Base-by-base conservation (phyloP, 2,113 vertebrate species). In the Phodopus roborovskii region DNA sequence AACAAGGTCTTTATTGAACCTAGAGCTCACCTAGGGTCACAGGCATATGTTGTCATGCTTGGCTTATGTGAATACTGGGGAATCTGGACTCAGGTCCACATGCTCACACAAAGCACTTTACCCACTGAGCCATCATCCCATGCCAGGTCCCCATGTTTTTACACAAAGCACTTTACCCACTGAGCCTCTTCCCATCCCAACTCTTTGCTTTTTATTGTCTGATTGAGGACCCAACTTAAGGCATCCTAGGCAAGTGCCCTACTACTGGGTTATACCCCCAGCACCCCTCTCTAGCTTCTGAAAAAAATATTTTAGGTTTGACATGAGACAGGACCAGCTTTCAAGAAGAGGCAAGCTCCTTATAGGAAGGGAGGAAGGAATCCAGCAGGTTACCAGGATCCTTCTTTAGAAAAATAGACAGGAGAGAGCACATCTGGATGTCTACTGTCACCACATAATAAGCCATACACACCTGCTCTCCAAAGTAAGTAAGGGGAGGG, bases 341-440 rank as follows among this genome's bases (percentile, higher is more conserved):
- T 39, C 2, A 26, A 48, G 13, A 64, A 42, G 36, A 70, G 39
- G 56, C 84, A 94, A 84, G 81, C 62, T 97, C 93, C 90, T 53
- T 73, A 90, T 73, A 50, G 84, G 66, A 82, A 92, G 0, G 48
- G 77, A 88, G 62, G 87, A 53, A 48, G 7, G 12, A 50, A 86
- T 73, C 48, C 88, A 64, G 48, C 10, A 26, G 74, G 10, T 89
- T 68, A 74, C 39, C 50, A 1, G 66, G 0, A 66, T 64, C 6
- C 81, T 50, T 73, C 96, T 93, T 75, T 60, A 78, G 10, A 89
- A 75, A 75, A 88, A 56, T 0, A 92, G 0, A 73, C 30, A 53
- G 0, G 0, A 45, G 2, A 42, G 45, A 22, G 87, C 75, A 53
- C 60, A 86, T 36, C 56, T 94, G 42, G 28, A 75, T 62, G 68